Conservation (phyloP, 2,113 vertebrate species). For the Calcarius ornatus region DNA sequence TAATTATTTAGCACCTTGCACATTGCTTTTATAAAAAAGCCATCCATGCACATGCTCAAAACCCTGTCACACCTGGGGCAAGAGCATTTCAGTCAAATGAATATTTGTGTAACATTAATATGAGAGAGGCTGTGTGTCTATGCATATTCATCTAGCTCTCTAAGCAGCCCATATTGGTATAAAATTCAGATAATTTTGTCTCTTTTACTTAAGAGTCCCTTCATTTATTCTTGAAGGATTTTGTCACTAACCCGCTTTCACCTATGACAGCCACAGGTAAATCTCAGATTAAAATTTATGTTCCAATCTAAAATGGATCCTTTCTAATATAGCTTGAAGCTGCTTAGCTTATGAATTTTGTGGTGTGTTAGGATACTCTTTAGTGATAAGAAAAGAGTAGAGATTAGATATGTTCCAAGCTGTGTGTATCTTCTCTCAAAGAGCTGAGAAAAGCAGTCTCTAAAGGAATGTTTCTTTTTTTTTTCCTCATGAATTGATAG, state of each 20-base stretch:
- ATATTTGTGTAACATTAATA: neutral
- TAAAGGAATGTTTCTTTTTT: slow-evolving; percentile 55
- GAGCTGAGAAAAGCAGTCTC: slow-evolving; percentile 61
- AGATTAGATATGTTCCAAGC: slow-evolving; percentile 70
- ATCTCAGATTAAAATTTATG: slow-evolving; percentile 68
- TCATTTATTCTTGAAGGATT: slow-evolving; percentile 51
- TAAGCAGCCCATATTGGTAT: neutral
- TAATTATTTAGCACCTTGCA: neutral
- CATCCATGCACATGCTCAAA: neutral
- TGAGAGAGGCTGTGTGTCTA: neutral
- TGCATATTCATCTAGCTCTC: neutral
- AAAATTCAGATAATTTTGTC: neutral
- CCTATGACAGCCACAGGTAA: slow-evolving; percentile 61
- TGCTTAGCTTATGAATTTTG: slow-evolving; percentile 58
- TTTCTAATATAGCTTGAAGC: slow-evolving; percentile 52
- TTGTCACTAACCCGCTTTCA: slow-evolving; percentile 39
- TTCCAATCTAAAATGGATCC: slow-evolving; percentile 62
- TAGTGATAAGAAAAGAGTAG: slow-evolving; percentile 63
- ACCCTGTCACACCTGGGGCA: neutral
- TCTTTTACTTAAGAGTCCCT: slow-evolving; percentile 36
- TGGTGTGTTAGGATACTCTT: slow-evolving; percentile 46
- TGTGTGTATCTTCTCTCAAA: slow-evolving; percentile 54
- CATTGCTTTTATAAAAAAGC: neutral
- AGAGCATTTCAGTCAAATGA: neutral
- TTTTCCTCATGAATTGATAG: slow-evolving; percentile 58